phyloP scores from a whole-genome alignment of 2,888 invertebrate species.

The Galeruca laticollis region DNA sequence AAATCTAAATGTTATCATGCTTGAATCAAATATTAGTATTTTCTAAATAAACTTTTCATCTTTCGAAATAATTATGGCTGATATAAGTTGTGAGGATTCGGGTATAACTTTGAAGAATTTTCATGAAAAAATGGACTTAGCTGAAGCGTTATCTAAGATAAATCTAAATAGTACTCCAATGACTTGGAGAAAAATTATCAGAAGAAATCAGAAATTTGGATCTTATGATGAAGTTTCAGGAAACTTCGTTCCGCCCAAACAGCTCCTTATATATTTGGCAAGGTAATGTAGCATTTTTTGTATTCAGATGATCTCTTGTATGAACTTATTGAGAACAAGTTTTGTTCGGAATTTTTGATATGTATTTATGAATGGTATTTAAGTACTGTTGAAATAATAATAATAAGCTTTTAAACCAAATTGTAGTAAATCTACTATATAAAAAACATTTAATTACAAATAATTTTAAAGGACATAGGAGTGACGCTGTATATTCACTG shows the following conservation, averaged over 20 bases:
- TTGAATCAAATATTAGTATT: no score
- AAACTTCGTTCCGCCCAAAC: constrained; percentile 73
- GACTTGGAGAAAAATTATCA: constrained; percentile 70
- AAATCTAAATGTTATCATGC: background rate
- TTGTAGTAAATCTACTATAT: no score
- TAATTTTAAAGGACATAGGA: no score
- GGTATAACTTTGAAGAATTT: constrained; percentile 47
- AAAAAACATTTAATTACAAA: no score
- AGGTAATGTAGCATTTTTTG: constrained; percentile 66
- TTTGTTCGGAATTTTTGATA: no score
- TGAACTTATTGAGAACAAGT: no score
- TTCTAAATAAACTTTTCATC: background rate
- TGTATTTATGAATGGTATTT: no score
- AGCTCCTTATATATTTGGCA: constrained; percentile 74
- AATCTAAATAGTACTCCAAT: constrained; percentile 69
- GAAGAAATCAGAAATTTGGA: constrained; percentile 69
- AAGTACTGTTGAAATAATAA: no score
- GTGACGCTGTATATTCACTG: no score
- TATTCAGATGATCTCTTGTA: background rate
- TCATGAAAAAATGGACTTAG: constrained; percentile 69
- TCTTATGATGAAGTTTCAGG: constrained; percentile 61
- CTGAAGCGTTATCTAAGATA: constrained; percentile 72
- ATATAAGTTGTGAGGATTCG: constrained; percentile 17
- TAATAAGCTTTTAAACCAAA: no score
- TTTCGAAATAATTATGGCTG: background rate